Percentiles rank a stretch among this genome's conserved stretches.
Conservation (phyloP, 2,797 vertebrate genomes). For the Sibirionetta formosa region DNA sequence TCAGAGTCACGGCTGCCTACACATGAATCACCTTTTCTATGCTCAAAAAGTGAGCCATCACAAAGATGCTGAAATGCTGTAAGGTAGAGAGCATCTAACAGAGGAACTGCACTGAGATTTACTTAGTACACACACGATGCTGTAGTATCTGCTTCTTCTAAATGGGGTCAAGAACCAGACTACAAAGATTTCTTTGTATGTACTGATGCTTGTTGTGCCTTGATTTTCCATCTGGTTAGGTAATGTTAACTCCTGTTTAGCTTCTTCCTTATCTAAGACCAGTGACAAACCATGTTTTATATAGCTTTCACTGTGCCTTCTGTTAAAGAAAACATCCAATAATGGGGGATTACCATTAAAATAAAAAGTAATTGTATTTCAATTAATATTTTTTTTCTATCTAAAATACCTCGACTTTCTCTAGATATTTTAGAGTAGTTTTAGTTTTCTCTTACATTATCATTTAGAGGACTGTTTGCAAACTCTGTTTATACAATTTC, state of each 20-base stretch:
- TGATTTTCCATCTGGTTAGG: not conserved
- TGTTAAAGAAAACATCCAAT: not conserved
- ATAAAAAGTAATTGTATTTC: not conserved
- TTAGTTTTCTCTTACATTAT: not conserved
- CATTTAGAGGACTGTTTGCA: rapidly evolving
- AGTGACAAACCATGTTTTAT: not conserved
- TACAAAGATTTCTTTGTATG: not conserved
- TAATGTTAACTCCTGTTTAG: not conserved
- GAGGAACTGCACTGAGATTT: not conserved
- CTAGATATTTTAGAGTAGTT: rapidly evolving
- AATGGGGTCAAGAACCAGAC: not conserved
- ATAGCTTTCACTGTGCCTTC: not conserved
- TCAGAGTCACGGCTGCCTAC: not conserved
- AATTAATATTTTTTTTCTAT: not conserved
- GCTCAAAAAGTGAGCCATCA: rapidly evolving
- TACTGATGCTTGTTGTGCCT: not conserved
- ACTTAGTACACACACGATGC: rapidly evolving
- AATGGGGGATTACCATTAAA: not conserved
- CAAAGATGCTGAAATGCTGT: not conserved
- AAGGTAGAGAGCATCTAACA: too few species aligned
- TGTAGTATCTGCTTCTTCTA: not conserved
- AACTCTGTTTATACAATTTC: not conserved
- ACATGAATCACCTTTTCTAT: rapidly evolving
- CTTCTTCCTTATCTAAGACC: not conserved
- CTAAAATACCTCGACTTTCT: not conserved